Evolutionary conservation across 2,113 vertebrate species (phyloP).

Genomic region (Sardina pilchardus): DNA sequence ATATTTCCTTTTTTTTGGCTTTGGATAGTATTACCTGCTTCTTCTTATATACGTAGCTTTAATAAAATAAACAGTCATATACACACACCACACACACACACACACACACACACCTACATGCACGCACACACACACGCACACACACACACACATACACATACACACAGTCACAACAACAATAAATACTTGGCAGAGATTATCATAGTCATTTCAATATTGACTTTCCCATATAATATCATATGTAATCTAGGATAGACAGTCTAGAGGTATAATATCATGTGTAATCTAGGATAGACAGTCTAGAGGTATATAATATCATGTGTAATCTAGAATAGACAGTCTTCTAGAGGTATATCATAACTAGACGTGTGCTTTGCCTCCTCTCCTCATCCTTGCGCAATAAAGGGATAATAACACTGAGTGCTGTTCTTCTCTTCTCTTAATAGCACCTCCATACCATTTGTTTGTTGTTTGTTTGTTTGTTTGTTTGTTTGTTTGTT

Average conservation of each 20-base stretch:
- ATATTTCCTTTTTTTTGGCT: not conserved
- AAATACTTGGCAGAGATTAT: conserved; percentile 61
- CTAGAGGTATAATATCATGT: not conserved
- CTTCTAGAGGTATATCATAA: not conserved
- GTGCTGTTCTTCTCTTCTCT: not conserved
- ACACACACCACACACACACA: conserved; percentile 36
- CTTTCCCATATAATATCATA: not conserved
- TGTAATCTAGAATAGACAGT: not conserved
- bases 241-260: not conserved
- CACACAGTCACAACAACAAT: conserved; percentile 44
- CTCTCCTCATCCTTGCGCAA: not conserved
- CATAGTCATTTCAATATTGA: not conserved
- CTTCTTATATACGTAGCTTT: not conserved
- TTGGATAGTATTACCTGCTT: conserved; percentile 46
- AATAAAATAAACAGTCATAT: not conserved
- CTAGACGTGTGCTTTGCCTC: not conserved
- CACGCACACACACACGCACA: conserved; percentile 56
- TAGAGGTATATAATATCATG: not conserved
- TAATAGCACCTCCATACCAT: not conserved
- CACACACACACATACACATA: conserved; percentile 56
- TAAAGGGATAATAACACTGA: not conserved
- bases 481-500: not conserved
- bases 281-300: not conserved
- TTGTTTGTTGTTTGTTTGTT: not conserved
- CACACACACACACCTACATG: conserved; percentile 34